A percentile compares a stretch with the other conserved stretches of the same genome.
phyloP scores from a whole-genome alignment of 2,113 vertebrate genomes.

The Corythaixoides concolor region DNA sequence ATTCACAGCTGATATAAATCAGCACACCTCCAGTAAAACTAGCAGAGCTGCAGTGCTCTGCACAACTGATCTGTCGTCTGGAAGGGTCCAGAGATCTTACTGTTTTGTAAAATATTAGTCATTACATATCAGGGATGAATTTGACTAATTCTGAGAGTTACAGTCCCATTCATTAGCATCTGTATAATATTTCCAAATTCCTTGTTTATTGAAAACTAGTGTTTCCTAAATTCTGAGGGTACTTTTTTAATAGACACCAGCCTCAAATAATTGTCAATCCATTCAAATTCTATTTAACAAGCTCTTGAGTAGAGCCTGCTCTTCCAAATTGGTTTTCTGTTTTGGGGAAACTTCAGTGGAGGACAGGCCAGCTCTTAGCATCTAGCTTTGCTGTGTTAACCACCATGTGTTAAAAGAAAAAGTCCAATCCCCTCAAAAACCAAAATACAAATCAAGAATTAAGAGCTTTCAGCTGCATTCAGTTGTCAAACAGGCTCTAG shows the following conservation, averaged over 20 bases:
- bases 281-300: background rate
- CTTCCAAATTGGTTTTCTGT: background rate
- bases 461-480: constrained; percentile 59
- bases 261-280: background rate
- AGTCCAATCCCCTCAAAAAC: background rate
- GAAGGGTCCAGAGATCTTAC: background rate
- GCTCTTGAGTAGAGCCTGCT: background rate
- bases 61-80: background rate
- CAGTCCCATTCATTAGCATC: background rate
- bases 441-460: constrained; percentile 9
- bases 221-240: background rate
- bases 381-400: background rate
- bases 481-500: constrained; percentile 41
- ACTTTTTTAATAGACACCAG: background rate
- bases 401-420: background rate
- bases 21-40: background rate
- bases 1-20: background rate
- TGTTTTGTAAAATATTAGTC: background rate
- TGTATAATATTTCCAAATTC: background rate
- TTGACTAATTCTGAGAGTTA: background rate
- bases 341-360: background rate
- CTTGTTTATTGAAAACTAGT: background rate
- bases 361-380: background rate
- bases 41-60: background rate
- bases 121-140: background rate